These are phyloP conservation scores for Pemphigus obesinymphae DNA, from an alignment of 1,140 invertebrate genomes.

Conservation along the genomic window DNA sequence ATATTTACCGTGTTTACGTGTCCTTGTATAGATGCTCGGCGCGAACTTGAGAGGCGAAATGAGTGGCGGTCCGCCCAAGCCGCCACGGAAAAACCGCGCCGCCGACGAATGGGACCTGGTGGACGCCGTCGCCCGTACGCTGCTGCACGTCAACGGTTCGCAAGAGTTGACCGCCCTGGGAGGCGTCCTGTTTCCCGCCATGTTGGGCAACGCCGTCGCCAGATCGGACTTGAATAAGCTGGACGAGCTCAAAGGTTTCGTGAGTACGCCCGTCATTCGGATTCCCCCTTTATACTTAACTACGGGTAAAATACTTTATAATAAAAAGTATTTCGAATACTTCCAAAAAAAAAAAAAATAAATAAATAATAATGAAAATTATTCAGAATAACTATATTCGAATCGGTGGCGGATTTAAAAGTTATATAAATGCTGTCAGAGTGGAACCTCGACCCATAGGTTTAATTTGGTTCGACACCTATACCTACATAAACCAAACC, in stretches of 20 bases:
- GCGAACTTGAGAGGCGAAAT: conserved; percentile 71
- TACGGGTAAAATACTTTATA: too few relatives aligned
- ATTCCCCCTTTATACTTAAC: too few relatives aligned
- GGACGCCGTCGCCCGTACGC: conserved; percentile 61
- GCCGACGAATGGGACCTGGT: conserved; percentile 59
- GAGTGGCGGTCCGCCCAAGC: conserved; percentile 49
- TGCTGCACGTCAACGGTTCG: conserved; percentile 64
- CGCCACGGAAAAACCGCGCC: conserved; percentile 33
- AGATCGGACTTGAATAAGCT: conserved; percentile 59
- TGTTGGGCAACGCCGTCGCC: conserved; percentile 69
- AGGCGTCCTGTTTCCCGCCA: conserved; percentile 70
- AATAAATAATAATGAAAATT: too few relatives aligned
- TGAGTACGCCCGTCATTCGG: conserved; percentile 45
- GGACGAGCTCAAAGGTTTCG: conserved; percentile 54
- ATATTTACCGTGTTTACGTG: too few relatives aligned
- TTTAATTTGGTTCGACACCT: too few relatives aligned
- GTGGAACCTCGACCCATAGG: too few relatives aligned
- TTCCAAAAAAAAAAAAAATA: too few relatives aligned
- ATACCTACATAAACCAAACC: too few relatives aligned
- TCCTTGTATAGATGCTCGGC: conserved; percentile 51
- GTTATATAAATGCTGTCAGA: too few relatives aligned
- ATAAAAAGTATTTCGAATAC: too few relatives aligned
- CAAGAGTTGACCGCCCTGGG: conserved; percentile 66
- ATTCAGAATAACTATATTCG: too few relatives aligned
- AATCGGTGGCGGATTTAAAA: too few relatives aligned